Evolutionary conservation across 2,797 vertebrate genomes (phyloP).

Genomic region (Chaetodon trifasciatus): DNA sequence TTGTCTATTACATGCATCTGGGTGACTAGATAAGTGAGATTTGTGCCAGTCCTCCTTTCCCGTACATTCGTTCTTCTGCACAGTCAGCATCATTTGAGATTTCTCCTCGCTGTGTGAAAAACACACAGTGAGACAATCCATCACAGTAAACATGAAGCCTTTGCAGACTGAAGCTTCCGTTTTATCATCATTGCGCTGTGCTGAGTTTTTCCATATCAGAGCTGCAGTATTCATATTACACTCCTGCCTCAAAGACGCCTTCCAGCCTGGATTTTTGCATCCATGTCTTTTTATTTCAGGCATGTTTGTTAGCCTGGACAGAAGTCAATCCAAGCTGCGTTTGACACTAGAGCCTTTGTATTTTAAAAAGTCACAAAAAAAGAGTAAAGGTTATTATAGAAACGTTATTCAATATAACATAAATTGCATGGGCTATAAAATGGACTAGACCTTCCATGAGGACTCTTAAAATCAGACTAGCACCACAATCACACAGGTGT

Average conservation of each 20-base stretch:
- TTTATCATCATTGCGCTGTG: constrained; percentile 9
- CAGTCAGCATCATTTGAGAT: constrained; percentile 5
- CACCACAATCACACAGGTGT: constrained; percentile 51
- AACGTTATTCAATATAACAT: constrained; percentile 55
- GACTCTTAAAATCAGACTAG: constrained; percentile 45
- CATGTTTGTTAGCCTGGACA: constrained; percentile 19
- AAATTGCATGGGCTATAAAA: constrained; percentile 44
- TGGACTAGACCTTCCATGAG: constrained; percentile 16
- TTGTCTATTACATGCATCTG: constrained; percentile 2
- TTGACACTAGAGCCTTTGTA: constrained; percentile 36
- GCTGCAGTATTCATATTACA: constrained; percentile 7
- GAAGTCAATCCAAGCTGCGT: constrained; percentile 9
- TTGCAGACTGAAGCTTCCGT: background rate
- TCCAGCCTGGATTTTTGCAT: constrained; percentile 25
- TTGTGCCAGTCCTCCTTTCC: background rate
- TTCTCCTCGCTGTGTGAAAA: background rate
- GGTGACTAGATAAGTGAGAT: background rate
- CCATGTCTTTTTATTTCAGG: constrained; percentile 30
- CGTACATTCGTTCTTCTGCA: background rate
- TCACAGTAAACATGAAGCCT: constrained; percentile 21
- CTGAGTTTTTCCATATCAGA: constrained; percentile 20
- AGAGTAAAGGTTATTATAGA: constrained; percentile 42
- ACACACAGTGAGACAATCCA: background rate
- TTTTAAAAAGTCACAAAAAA: constrained; percentile 49
- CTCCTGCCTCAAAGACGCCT: background rate